These are phyloP conservation scores for Maconellicoccus hirsutus DNA, from an alignment of 1,140 invertebrate genomes.

Conservation along the genomic window DNA sequence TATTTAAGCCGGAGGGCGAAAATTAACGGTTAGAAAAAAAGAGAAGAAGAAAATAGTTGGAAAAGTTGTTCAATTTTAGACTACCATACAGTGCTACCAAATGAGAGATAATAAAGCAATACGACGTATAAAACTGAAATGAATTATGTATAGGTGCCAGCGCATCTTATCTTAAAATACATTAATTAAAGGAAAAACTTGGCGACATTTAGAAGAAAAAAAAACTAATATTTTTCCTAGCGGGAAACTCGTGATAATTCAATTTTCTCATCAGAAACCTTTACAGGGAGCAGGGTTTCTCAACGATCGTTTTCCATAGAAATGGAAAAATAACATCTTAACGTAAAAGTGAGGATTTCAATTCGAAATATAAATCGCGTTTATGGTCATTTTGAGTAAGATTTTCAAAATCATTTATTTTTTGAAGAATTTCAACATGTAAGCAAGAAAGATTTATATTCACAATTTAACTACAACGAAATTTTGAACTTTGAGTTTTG, in stretches of 20 bases:
- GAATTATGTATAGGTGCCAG: conserved; percentile 22
- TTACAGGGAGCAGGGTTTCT: conserved; percentile 1
- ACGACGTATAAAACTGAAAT: conserved; percentile 18
- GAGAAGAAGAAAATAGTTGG: conserved; percentile 8
- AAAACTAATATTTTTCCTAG: conserved; percentile 22
- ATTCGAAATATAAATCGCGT: no score
- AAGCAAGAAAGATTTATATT: no score
- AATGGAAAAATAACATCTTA: neutral
- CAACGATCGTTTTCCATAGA: neutral
- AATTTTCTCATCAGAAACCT: conserved; percentile 22
- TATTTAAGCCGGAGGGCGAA: conserved; percentile 17
- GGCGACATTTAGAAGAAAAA: conserved; percentile 17
- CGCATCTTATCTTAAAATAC: conserved; percentile 19
- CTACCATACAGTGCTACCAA: conserved; percentile 19
- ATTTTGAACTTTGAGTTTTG: no score
- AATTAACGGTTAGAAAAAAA: conserved; percentile 19
- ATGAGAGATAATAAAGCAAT: conserved; percentile 21
- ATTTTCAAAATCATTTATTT: no score
- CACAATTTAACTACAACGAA: no score
- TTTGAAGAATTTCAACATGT: no score
- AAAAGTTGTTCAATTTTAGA: conserved; percentile 22
- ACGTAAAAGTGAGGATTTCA: no score
- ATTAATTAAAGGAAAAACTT: conserved; percentile 23
- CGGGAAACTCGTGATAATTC: conserved; percentile 21
- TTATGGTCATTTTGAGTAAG: no score